Conservation (phyloP, 2,797 vertebrate genomes). For the Gymnothorax reevesii region DNA sequence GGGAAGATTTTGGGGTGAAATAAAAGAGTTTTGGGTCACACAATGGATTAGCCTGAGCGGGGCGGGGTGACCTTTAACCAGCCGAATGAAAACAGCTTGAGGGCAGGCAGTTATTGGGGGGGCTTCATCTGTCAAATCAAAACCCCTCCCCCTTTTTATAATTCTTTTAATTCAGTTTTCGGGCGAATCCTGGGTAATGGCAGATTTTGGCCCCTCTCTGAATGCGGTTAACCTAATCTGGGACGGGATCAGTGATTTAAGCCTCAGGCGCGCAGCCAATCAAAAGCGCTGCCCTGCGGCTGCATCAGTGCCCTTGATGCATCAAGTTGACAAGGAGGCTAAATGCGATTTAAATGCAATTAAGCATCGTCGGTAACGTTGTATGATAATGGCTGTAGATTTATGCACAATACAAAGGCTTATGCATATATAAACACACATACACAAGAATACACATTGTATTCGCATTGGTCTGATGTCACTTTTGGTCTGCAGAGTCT, state of each 20-base stretch:
- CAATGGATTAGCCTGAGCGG: slow-evolving; percentile 47
- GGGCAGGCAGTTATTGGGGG: slow-evolving; percentile 53
- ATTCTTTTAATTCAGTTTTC: slow-evolving; percentile 47
- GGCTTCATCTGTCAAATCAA: slow-evolving; percentile 67
- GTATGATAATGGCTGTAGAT: neutral
- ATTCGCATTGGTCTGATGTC: neutral
- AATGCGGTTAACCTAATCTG: slow-evolving; percentile 51
- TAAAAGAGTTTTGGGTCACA: slow-evolving; percentile 24
- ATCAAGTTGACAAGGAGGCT: neutral
- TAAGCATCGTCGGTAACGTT: neutral
- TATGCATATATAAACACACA: neutral
- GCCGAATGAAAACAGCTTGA: neutral
- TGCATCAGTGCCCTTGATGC: slow-evolving; percentile 46
- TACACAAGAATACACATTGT: neutral
- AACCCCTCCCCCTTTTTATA: slow-evolving; percentile 41
- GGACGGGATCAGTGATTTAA: slow-evolving; percentile 55
- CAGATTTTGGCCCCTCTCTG: slow-evolving; percentile 38
- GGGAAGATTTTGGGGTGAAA: slow-evolving; percentile 39
- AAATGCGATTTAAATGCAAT: neutral
- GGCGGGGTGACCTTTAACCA: slow-evolving; percentile 51
- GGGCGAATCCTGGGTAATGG: slow-evolving; percentile 37
- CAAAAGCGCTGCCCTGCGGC: slow-evolving; percentile 52
- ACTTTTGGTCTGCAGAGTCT: neutral
- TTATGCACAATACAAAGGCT: neutral
- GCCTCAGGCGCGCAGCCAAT: slow-evolving; percentile 61